phyloP scores from a whole-genome alignment of 2,797 vertebrate species.

The Mormyrus proboscirostris region DNA sequence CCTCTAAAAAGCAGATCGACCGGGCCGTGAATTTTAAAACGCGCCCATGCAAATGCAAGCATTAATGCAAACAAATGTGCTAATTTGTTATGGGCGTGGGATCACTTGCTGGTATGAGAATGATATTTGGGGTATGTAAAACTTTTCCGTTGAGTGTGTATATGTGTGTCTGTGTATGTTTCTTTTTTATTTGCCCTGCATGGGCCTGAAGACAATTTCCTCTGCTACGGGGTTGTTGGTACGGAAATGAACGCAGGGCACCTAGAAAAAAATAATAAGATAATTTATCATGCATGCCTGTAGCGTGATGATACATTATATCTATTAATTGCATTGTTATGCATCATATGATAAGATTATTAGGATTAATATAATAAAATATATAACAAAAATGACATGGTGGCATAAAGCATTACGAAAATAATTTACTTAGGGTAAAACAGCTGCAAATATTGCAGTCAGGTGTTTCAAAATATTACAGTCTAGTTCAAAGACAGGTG shows the following conservation, averaged over 20 bases:
- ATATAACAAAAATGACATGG: neutral
- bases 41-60: neutral
- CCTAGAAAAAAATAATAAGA: neutral
- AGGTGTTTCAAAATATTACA: neutral
- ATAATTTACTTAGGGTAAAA: neutral
- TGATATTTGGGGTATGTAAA: neutral
- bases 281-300: neutral
- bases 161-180: neutral
- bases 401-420: neutral
- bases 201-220: neutral
- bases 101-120: neutral
- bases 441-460: neutral
- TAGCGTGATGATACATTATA: neutral
- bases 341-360: slow-evolving; percentile 5
- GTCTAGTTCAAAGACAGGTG: neutral
- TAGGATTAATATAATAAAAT: neutral
- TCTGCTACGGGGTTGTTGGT: neutral
- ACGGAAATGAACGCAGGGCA: neutral
- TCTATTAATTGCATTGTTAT: slow-evolving; percentile 4
- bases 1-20: neutral
- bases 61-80: neutral
- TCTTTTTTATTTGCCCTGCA: neutral
- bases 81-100: neutral
- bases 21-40: neutral
- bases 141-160: neutral